Evolutionary conservation across 2,888 invertebrate genomes (phyloP).

Genomic region (Apotomis capreana): DNA sequence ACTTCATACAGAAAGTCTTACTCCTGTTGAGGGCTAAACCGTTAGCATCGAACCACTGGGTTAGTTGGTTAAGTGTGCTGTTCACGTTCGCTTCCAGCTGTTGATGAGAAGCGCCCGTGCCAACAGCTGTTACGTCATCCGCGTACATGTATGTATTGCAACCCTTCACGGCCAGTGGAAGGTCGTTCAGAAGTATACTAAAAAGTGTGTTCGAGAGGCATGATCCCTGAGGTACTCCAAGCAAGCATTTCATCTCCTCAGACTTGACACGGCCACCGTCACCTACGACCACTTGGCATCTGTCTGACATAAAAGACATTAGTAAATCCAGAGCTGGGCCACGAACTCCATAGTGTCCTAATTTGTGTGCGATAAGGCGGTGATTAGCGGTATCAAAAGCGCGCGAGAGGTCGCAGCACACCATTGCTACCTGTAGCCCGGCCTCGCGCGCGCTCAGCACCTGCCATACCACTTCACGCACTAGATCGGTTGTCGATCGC

Average conservation of each 20-base stretch:
- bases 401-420: too few species aligned
- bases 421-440: too few species aligned
- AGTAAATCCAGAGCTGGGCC: constrained; percentile 19
- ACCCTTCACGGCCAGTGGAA: background rate
- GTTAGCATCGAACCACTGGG: background rate
- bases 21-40: background rate
- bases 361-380: background rate
- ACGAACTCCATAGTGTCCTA: background rate
- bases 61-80: background rate
- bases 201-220: constrained; percentile 5
- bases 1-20: background rate
- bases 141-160: constrained; percentile 27
- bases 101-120: constrained; percentile 3
- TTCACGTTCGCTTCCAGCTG: background rate
- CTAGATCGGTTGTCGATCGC: background rate
- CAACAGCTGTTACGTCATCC: constrained; percentile 26
- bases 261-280: background rate
- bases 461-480: background rate
- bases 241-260: background rate
- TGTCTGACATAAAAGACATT: constrained; percentile 27
- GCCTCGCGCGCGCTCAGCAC: background rate
- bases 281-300: background rate
- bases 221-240: background rate
- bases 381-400: too few species aligned
- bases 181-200: constrained; percentile 10